These are phyloP conservation scores for Drosophila mimetica DNA, from an alignment of 2,888 invertebrate species.

Conservation along the genomic window DNA sequence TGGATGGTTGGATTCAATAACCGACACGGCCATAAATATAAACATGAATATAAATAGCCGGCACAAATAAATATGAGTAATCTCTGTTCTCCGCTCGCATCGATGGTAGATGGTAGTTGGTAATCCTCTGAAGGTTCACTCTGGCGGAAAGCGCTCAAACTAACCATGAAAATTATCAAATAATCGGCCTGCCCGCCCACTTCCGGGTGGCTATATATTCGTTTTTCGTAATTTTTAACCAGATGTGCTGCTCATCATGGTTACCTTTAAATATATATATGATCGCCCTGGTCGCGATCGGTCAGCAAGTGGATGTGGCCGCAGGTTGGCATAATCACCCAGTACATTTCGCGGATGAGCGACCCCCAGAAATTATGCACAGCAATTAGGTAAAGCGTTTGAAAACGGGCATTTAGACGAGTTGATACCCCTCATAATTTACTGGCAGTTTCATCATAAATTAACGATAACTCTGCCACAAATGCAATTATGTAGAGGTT, in stretches of 20 bases:
- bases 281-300: conserved; percentile 5
- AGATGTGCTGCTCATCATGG: conserved; percentile 16
- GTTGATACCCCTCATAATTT: not conserved
- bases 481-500: too few relatives aligned
- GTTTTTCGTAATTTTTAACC: conserved; percentile 12
- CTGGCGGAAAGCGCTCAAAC: conserved; percentile 50
- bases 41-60: conserved; percentile 15
- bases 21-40: conserved; percentile 29
- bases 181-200: conserved; percentile 53
- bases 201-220: conserved; percentile 35
- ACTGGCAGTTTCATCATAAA: too few relatives aligned
- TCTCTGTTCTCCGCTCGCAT: not conserved
- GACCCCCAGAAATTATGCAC: conserved; percentile 13
- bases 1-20: conserved; percentile 17
- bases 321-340: conserved; percentile 12
- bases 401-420: not conserved
- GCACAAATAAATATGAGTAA: conserved; percentile 10
- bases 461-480: too few relatives aligned
- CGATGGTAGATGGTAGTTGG: not conserved
- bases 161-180: conserved; percentile 63
- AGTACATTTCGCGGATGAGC: conserved; percentile 30
- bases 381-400: conserved; percentile 8
- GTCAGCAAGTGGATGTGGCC: conserved; percentile 14
- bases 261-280: not conserved
- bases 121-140: conserved; percentile 45